Conservation (phyloP, 2,888 invertebrate species). For the Aporophyla lueneburgensis region DNA sequence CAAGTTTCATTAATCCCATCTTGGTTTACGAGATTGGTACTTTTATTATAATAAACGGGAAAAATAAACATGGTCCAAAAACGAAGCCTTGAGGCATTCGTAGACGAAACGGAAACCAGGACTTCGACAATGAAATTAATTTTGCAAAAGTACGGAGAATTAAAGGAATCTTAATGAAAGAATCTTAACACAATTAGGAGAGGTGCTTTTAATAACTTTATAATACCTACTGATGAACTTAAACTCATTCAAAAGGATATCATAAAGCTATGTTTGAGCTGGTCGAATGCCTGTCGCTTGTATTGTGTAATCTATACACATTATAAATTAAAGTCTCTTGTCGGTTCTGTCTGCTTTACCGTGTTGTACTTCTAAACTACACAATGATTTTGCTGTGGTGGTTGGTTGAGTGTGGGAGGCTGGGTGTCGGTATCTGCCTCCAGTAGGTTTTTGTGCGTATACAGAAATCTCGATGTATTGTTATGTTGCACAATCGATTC, state of each 20-base stretch:
- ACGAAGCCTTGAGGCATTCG: background rate
- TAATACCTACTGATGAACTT: background rate
- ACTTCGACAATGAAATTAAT: background rate
- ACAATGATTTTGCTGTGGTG: background rate
- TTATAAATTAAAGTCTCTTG: background rate
- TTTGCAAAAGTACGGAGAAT: background rate
- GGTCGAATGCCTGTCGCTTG: background rate
- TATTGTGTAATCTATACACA: background rate
- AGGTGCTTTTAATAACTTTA: background rate
- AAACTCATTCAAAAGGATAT: background rate
- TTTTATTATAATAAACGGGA: background rate
- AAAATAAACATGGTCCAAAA: slow-evolving; percentile 2
- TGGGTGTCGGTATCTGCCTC: too few species aligned
- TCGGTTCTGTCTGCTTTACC: background rate
- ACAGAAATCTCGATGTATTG: background rate
- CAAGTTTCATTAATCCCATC: background rate
- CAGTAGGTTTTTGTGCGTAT: background rate
- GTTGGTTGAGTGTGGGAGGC: too few species aligned
- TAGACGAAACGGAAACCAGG: background rate
- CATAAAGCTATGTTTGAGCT: background rate
- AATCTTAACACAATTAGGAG: background rate
- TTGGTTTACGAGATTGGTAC: background rate
- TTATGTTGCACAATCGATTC: background rate
- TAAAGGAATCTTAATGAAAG: background rate
- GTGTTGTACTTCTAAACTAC: background rate